These are phyloP conservation scores for Falco berigora DNA, from an alignment of 2,797 vertebrate genomes.

Conservation along the genomic window DNA sequence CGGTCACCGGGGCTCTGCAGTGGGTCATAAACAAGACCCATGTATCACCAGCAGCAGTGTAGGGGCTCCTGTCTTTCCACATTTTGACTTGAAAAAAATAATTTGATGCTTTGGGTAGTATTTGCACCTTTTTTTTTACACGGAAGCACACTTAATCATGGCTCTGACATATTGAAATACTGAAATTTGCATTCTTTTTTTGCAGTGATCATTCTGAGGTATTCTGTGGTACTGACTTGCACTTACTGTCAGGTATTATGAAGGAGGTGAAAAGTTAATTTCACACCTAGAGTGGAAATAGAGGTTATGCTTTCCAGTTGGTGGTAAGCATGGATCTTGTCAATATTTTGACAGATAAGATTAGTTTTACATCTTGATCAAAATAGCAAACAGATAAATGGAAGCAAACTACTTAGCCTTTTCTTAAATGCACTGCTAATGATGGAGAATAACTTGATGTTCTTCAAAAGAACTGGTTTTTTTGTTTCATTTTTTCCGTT, in stretches of 20 bases:
- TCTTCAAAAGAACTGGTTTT: not conserved
- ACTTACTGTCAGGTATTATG: not conserved
- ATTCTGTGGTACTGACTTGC: not conserved
- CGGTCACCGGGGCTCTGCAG: not conserved
- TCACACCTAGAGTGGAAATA: not conserved
- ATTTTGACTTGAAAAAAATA: not conserved
- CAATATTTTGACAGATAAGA: not conserved
- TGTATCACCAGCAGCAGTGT: rapidly evolving
- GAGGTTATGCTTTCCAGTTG: not conserved
- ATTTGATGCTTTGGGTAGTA: not conserved
- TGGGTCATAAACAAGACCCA: not conserved
- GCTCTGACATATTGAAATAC: not conserved
- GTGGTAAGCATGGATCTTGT: not conserved
- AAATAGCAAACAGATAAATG: not conserved
- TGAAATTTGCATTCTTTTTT: not conserved
- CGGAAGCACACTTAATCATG: not conserved
- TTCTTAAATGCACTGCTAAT: not conserved
- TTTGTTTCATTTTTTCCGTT: not conserved
- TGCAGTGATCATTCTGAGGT: not conserved
- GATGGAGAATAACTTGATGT: not conserved
- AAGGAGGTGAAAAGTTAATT: not conserved
- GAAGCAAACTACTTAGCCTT: not conserved
- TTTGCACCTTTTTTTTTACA: rapidly evolving
- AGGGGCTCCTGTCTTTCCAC: not conserved
- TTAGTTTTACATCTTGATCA: not conserved